Evolutionary conservation across 2,113 vertebrate species (phyloP), one percentile per base, ranked within the genome.

Genomic region (Ophthalmolycus amberensis): DNA sequence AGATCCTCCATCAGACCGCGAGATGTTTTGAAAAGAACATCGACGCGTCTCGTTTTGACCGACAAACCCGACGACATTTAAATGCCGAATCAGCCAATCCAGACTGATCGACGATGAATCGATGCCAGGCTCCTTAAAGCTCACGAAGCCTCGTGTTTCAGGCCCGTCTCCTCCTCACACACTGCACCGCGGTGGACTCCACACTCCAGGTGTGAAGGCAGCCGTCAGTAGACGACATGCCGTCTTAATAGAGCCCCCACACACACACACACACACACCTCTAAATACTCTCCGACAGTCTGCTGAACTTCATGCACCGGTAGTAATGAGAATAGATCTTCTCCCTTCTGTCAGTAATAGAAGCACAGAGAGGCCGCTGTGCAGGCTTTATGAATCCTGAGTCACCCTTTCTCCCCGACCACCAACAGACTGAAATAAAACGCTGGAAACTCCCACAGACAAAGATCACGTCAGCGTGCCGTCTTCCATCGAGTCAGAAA

Each of bases 191-290:
- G 5, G 60, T 20, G 20, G 29, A 71, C 60, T 27, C 37, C 7
- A 62, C 72, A 29, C 66, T 44, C 18, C 5, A 0, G 46, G 67
- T 38, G 77, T 79, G 71, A 80, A 52, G 42, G 79, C 50, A 4
- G 58, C 50, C 59, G 71, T 75, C 60, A 74, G 76, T 1, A 27
- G 56, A 73, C 1, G 48, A 74, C 37, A 44, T 37, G 54, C 58
- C 4, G 27, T 18, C 86, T 75, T 85, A 86, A 90, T 15, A 79
- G 87, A 38, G 9, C 71, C 59, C n/a, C n/a, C n/a, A n/a, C 90
- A 83, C 89, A 86, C 85, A 46, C 44, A 46, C 14, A 44, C 42
- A 38, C 38, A 38, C 7, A 38, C 38, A 38, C 38, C 4, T 6
- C 34, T 34, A 34, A 34, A 34, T 34, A 34, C 38, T 38, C 38